Base-by-base conservation (phyloP, 1,140 invertebrate genomes). In the Euschistus heros region DNA sequence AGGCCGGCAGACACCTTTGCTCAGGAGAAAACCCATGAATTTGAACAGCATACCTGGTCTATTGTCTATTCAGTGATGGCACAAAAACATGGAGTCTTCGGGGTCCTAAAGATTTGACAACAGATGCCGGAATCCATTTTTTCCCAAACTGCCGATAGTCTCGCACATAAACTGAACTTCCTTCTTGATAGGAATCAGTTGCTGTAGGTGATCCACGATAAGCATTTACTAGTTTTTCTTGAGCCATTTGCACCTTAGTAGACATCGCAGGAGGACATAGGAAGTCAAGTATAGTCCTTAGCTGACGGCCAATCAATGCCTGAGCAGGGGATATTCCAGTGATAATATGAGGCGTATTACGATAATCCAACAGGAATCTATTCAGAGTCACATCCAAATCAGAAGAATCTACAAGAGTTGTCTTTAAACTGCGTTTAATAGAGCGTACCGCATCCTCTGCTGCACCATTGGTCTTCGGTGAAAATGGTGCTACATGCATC, bases 111-210 rank as follows among this genome's bases (percentile, higher is more conserved):
- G 18, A 18, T 60, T 60, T n/a, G n/a, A 60, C 57, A 22, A 15
- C 57, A 24, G 57, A 27, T 26, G 57, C 57, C 14, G 57, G 57
- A 6, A 60, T 22, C 57, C 57, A 60, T 60, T 60, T 60, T 18
- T 60, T 26, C 10, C 57, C 26, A 24, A 27, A 22, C 5, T 30
- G 5, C 10, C 26, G 17, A 60, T 60, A 60, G 57, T 60, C 27
- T 24, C 26, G 57, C 26, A 60, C 57, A 60, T 60, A 60, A 22
- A 60, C 57, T 24, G 17, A 30, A 24, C 20, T 60, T 24, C 57
- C 57, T 30, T 22, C 10, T n/a, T n/a, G n/a, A n/a, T n/a, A n/a
- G n/a, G n/a, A n/a, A n/a, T n/a, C n/a, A n/a, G n/a, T n/a, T n/a
- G n/a, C n/a, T n/a, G n/a, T n/a, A 14, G 8, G 15, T 27, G 30